These are phyloP conservation scores for Struthio camelus DNA, from an alignment of 2,113 vertebrate species.

Conservation along the genomic window DNA sequence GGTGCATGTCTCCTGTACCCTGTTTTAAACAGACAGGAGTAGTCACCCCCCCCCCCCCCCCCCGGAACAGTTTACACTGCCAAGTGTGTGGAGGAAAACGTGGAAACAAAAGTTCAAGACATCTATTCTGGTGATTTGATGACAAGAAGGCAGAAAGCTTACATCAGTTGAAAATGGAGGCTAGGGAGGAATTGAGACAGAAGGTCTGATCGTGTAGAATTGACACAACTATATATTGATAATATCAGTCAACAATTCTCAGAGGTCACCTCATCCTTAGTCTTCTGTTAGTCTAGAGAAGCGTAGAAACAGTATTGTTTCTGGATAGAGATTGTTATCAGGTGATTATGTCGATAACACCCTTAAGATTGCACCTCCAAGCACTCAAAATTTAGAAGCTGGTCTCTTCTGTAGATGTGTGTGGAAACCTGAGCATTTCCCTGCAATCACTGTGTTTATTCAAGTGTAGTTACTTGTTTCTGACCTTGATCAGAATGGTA, in stretches of 20 bases:
- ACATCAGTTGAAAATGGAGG: not conserved
- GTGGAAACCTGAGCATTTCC: not conserved
- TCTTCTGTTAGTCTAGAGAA: not conserved
- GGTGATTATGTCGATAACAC: not conserved
- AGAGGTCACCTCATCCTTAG: not conserved
- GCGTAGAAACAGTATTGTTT: not conserved
- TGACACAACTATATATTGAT: not conserved
- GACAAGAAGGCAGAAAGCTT: not conserved
- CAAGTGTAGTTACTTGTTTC: not conserved
- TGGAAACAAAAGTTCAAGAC: not conserved
- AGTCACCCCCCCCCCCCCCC: not conserved
- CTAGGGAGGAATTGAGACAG: not conserved
- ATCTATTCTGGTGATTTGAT: not conserved
- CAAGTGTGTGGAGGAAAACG: not conserved
- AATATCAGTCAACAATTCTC: not conserved
- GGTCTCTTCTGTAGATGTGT: not conserved
- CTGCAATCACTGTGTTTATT: not conserved
- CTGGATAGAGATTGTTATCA: not conserved
- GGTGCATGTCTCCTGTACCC: not conserved
- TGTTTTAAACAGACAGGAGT: not conserved
- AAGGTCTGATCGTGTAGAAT: not conserved
- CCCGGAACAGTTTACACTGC: not conserved
- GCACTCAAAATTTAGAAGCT: not conserved
- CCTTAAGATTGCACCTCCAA: not conserved
- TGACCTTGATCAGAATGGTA: not conserved